Percentiles rank a stretch among this genome's conserved stretches.
Evolutionary conservation across 1,140 invertebrate species (phyloP).

Genomic region (Patella vulgata): DNA sequence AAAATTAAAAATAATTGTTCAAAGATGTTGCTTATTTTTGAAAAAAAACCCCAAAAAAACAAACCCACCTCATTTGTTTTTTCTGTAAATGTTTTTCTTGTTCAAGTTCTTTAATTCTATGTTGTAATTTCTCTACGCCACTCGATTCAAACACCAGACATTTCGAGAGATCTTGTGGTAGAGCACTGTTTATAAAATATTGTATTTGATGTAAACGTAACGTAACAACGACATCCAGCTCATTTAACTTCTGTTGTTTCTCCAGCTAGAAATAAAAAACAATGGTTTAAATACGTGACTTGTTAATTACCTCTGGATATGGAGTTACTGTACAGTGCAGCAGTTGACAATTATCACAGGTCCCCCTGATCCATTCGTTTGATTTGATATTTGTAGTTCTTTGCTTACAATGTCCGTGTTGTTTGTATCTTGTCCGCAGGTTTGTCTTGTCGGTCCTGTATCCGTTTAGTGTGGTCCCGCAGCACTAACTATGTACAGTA

Average conservation of each 20-base stretch:
- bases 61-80: constrained; percentile 72
- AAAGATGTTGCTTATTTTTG: too few relatives aligned
- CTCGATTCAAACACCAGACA: constrained; percentile 74
- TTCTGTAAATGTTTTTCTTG: constrained; percentile 73
- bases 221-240: constrained; percentile 74
- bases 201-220: constrained; percentile 76
- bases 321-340: background rate
- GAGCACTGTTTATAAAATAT: constrained; percentile 68
- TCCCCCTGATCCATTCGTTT: too few relatives aligned
- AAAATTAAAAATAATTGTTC: too few relatives aligned
- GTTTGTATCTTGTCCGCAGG: too few relatives aligned
- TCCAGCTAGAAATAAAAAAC: constrained; percentile 69
- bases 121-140: constrained; percentile 71
- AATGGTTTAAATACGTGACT: background rate
- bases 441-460: too few relatives aligned
- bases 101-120: constrained; percentile 74
- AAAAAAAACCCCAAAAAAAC: too few relatives aligned
- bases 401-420: too few relatives aligned
- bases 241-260: constrained; percentile 77
- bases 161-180: constrained; percentile 70
- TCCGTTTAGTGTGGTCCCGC: too few relatives aligned
- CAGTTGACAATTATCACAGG: background rate
- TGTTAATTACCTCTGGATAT: background rate
- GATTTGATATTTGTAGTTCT: too few relatives aligned
- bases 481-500: too few relatives aligned